phyloP scores from a whole-genome alignment of 2,888 invertebrate species.

The Melinaea menophilus region DNA sequence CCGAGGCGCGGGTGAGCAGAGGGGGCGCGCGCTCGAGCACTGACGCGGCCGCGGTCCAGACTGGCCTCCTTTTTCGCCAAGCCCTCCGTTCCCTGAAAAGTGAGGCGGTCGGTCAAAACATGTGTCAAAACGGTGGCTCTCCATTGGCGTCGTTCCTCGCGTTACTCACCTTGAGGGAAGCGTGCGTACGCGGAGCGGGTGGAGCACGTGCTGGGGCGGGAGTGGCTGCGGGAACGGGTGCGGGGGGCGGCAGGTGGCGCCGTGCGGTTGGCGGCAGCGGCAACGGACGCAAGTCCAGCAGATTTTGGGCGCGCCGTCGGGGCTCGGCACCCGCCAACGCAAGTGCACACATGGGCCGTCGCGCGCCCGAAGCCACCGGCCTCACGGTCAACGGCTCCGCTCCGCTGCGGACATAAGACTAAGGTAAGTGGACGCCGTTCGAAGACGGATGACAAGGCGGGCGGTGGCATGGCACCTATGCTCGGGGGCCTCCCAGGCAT shows the following conservation, averaged over 20 bases:
- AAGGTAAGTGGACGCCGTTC: not conserved
- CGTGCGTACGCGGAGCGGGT: conserved; percentile 10
- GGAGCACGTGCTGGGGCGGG: conserved; percentile 19
- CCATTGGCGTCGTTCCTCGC: not conserved
- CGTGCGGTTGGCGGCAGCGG: conserved; percentile 87
- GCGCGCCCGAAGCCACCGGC: conserved; percentile 80
- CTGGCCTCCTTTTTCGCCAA: conserved; percentile 57
- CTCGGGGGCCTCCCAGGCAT: conserved; percentile 54
- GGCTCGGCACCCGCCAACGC: conserved; percentile 76
- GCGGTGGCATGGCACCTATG: conserved; percentile 34
- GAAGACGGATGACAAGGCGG: not conserved
- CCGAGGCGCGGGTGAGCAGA: conserved; percentile 54
- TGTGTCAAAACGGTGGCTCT: no score
- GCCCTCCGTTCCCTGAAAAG: conserved; percentile 43
- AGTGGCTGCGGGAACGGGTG: conserved; percentile 51
- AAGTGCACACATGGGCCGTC: conserved; percentile 81
- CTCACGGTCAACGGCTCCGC: conserved; percentile 68
- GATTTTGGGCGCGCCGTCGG: conserved; percentile 80
- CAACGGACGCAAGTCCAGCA: conserved; percentile 85
- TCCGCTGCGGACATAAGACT: conserved; percentile 32
- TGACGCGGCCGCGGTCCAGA: conserved; percentile 70
- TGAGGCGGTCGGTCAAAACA: not conserved
- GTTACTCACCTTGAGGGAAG: conserved; percentile 23
- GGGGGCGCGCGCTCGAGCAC: conserved; percentile 43
- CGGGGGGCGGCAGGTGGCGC: conserved; percentile 83